Base-by-base conservation (phyloP, 2,888 invertebrate genomes). In the Sminthurides aquaticus region DNA sequence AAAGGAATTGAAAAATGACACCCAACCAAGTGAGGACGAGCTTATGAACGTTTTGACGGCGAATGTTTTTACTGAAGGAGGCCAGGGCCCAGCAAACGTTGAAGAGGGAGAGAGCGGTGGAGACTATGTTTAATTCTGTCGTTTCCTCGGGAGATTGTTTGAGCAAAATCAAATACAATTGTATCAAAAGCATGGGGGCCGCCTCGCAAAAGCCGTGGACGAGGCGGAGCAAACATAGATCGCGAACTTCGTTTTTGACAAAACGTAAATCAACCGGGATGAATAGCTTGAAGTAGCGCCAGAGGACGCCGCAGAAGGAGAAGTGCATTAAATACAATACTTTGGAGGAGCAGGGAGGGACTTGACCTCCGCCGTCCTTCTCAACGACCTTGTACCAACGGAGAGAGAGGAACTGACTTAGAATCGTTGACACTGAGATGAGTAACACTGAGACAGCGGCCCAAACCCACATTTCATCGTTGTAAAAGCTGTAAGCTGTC, bases 61-160 rank as follows among this genome's bases (percentile, higher is more conserved):
- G 82, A 8, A 91, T 89, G 77, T 91, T 90, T 80, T 92, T 92
- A 78, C 89, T 90, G 79, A 91, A 93, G 74, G 91, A 91, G 24
- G 92, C 91, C 28, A 94, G 82, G 55, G 91, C 89, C 93, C 93
- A 93, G 77, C 91, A 91, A 57, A 91, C 87, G 66, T 88, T 90
- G 81, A 92, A 89, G 57, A 93, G 80, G 0, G 90, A 91, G 1
- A 92, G 79, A 0, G 86, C 85, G 2, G 90, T 88, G 0, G 92
- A 90, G 48, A 91, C 88, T 15, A 71, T 68, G 75, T 89, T 87
- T 67, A 92, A 79, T 78, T 91, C 88, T 20, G 86, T 85, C 69
- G 90, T 85, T 67, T 88, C 77, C 20, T 79, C 79, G 1, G 77
- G 76, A 15, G 76, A 75, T 11, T 78, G 68, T 74, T 77, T 80